These are phyloP conservation scores for Incurvaria masculella DNA, from an alignment of 2,888 invertebrate species.

Conservation along the genomic window DNA sequence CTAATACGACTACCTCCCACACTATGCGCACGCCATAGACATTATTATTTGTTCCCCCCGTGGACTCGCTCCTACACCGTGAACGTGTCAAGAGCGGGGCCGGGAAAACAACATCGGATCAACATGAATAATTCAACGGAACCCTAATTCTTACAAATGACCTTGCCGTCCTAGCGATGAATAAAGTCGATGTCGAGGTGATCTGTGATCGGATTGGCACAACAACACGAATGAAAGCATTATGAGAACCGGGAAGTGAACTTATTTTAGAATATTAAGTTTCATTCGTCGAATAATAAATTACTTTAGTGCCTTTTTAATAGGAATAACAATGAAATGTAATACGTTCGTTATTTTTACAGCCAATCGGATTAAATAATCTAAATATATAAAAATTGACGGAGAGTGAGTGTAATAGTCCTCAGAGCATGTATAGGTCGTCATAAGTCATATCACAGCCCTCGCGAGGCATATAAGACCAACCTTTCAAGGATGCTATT, in stretches of 20 bases:
- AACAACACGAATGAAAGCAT: constrained; percentile 19
- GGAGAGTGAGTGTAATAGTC: too few relatives aligned
- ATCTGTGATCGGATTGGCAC: too few relatives aligned
- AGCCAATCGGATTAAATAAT: too few relatives aligned
- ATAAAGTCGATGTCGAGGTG: too few relatives aligned
- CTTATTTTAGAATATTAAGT: constrained; percentile 2
- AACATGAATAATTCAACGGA: constrained; percentile 37
- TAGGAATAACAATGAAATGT: constrained; percentile 5
- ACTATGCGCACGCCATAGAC: constrained; percentile 11
- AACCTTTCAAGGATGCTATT: too few relatives aligned
- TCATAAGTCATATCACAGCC: too few relatives aligned
- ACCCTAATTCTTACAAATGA: constrained; percentile 36
- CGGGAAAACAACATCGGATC: constrained; percentile 34
- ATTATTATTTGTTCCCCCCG: background rate
- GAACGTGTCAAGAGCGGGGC: constrained; percentile 14
- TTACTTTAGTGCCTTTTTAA: constrained; percentile 18
- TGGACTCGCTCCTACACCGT: background rate
- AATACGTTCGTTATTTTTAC: background rate
- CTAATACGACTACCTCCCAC: constrained; percentile 15
- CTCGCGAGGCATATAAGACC: too few relatives aligned
- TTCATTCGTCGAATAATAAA: constrained; percentile 6
- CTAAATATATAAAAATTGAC: too few relatives aligned
- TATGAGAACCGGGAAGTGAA: constrained; percentile 6
- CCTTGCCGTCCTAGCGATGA: constrained; percentile 20
- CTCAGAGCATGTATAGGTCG: too few relatives aligned